phyloP scores from a whole-genome alignment of 2,888 invertebrate species.

The Pemphredon lugubris region DNA sequence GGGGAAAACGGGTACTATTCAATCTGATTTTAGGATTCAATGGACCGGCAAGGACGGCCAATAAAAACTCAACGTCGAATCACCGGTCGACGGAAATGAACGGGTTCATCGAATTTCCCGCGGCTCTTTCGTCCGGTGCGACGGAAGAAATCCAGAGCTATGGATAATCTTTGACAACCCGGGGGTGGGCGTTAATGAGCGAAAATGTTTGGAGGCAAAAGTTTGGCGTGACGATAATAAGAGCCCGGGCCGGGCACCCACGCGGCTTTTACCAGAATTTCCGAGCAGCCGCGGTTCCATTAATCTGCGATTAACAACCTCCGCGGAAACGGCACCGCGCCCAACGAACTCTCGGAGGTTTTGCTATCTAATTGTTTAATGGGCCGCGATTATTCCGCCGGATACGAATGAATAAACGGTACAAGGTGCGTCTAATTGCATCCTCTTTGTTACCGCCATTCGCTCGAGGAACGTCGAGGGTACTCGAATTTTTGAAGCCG shows the following conservation, averaged over 20 bases:
- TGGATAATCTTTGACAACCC: no score
- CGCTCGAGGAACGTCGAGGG: background rate
- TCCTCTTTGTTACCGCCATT: constrained; percentile 8
- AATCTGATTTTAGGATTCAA: no score
- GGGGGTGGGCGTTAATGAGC: constrained; percentile 18
- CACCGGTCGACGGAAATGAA: no score
- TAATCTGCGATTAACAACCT: constrained; percentile 70
- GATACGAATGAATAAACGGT: constrained; percentile 26
- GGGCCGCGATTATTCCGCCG: constrained; percentile 38
- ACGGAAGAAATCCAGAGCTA: no score
- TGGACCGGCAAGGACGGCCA: no score
- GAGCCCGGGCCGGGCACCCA: constrained; percentile 46
- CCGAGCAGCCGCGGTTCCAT: constrained; percentile 49
- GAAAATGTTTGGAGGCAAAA: constrained; percentile 29
- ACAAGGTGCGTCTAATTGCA: constrained; percentile 42
- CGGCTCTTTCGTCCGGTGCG: no score
- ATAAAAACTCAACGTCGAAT: no score
- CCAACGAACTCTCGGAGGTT: constrained; percentile 34
- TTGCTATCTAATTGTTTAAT: constrained; percentile 61
- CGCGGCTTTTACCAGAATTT: constrained; percentile 41
- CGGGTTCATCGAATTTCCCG: no score
- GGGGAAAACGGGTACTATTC: no score
- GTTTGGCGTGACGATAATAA: constrained; percentile 29
- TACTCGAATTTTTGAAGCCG: no score
- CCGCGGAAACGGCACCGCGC: constrained; percentile 70